Conservation (phyloP, 2,888 invertebrate genomes). For the Pachycephus smyrnensis region DNA sequence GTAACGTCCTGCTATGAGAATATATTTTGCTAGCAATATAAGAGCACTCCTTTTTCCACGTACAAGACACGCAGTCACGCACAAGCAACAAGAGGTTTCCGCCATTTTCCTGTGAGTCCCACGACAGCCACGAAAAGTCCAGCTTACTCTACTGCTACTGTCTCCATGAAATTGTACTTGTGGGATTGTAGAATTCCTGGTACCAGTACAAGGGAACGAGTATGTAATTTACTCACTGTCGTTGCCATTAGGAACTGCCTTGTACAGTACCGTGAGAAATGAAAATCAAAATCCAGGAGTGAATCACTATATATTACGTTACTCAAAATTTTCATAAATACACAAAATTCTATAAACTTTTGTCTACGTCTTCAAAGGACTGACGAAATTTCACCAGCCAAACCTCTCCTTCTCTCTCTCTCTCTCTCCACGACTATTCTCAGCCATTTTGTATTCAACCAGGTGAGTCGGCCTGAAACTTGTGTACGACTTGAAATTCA, state of each 20-base stretch:
- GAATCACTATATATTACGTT: background rate
- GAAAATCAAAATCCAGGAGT: background rate
- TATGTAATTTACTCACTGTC: background rate
- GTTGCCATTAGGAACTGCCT: background rate
- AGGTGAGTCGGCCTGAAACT: background rate
- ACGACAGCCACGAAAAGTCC: background rate
- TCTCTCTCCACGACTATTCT: background rate
- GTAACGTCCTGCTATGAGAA: background rate
- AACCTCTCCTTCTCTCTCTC: background rate
- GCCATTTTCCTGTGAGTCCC: background rate
- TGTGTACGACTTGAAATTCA: background rate
- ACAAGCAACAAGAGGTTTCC: background rate
- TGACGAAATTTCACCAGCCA: background rate
- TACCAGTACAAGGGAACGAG: background rate
- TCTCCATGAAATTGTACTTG: background rate
- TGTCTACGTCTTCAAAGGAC: background rate
- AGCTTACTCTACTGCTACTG: background rate
- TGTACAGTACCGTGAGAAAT: background rate
- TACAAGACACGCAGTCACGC: background rate
- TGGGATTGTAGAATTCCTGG: background rate
- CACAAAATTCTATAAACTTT: background rate
- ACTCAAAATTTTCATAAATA: background rate
- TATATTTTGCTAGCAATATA: background rate
- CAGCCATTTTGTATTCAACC: background rate
- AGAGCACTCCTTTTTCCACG: background rate